Evolutionary conservation across 2,113 vertebrate genomes (phyloP).

Genomic region (Heterotis niloticus): DNA sequence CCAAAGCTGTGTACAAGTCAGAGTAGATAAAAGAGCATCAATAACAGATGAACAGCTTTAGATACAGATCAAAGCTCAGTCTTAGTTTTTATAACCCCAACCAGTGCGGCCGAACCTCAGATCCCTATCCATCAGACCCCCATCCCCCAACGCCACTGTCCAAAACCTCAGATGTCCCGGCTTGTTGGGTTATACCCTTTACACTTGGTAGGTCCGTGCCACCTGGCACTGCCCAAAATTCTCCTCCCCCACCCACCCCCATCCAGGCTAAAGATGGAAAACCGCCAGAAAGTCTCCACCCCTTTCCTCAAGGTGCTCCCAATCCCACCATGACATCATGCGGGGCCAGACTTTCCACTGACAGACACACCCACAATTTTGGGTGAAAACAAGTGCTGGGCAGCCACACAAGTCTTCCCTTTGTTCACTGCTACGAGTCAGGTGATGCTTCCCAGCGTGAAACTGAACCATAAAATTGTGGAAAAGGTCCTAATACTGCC

Average conservation of each 20-base stretch:
- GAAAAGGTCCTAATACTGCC: background rate
- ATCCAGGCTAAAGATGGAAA: background rate
- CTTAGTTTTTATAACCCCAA: too few relatives aligned
- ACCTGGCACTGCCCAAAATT: slow-evolving; percentile 18
- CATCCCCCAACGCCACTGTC: too few relatives aligned
- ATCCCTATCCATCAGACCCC: background rate
- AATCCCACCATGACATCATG: slow-evolving; percentile 2
- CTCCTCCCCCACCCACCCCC: background rate
- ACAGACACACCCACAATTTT: slow-evolving; percentile 14
- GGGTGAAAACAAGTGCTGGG: background rate
- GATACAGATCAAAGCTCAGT: background rate
- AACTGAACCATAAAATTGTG: background rate
- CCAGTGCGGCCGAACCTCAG: too few relatives aligned
- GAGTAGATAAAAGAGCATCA: too few relatives aligned
- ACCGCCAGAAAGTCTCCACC: slow-evolving; percentile 1
- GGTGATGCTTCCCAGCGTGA: background rate
- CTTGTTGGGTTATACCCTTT: background rate
- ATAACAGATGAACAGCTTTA: too few relatives aligned
- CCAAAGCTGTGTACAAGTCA: too few relatives aligned
- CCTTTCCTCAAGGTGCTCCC: background rate
- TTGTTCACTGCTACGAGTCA: background rate
- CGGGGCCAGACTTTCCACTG: slow-evolving; percentile 20
- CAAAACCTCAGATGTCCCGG: background rate
- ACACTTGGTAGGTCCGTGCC: background rate
- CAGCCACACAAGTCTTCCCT: background rate